Evolutionary conservation across 1,140 invertebrate genomes (phyloP), one percentile per base, ranked within the genome.

Genomic region (Achroia grisella): DNA sequence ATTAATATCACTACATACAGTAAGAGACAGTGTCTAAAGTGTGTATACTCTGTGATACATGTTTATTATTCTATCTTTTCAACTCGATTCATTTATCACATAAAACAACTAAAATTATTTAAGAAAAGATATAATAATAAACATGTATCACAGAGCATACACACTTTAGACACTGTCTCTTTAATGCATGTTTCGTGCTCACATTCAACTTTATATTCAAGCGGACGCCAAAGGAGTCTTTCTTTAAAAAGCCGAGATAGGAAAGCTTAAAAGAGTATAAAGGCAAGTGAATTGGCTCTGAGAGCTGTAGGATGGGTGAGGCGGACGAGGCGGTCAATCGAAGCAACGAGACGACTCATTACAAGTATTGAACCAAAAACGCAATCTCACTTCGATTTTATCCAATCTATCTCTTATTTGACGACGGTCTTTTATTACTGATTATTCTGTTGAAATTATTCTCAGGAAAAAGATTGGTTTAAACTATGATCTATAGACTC

Each of bases 281-380:
- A 78, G 61, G 65, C 57, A 65, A 70, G 74, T 64, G 66, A 73
- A 77, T 76, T 68, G 66, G 67, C 50, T 53, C 39, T 52, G 63
- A 57, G 56, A 65, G 70, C 30, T 27, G 23, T n/a, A 13, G 34
- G 44, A 46, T 46, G 13, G 41, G 23, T 30, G 45, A 36, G 37
- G 34, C 17, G 42, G 15, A 13, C 11, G 32, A 10, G 73, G 65
- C 77, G 74, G 77, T 76, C 77, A 77, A 78, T 81, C 69, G 73
- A 79, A 70, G 61, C 71, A 65, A 54, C 62, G 69, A 73, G 69
- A 73, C 63, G 59, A 71, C 73, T 78, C 77, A 81, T 78, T 78
- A 78, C 69, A 56, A 43, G 57, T 53, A 59, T 11, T 45, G 48
- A 43, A 51, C 47, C 51, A 59, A 55, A 53, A 55, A 43, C 39